Base-by-base conservation (phyloP, 1,140 invertebrate species). In the Cydia pomonella region DNA sequence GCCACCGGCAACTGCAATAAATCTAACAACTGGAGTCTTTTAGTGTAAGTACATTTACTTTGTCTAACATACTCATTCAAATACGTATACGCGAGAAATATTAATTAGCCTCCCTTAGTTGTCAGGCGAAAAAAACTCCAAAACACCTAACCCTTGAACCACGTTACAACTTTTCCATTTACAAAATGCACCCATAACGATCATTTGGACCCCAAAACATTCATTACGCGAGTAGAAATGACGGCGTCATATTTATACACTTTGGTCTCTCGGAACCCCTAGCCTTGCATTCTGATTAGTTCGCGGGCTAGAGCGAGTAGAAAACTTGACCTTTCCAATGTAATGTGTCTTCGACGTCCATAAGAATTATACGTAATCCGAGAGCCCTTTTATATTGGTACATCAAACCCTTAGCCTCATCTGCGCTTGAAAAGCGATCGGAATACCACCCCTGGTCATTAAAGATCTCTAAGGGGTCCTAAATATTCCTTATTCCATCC, bases 391-490 rank as follows among this genome's bases (percentile, higher is more conserved):
- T 59, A 9, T 59, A 59, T 21, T 59, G 9, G 21, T 23, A n/a
- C 18, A 23, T 2, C 9, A 21, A 23, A 12, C 18, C 3, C 53
- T 23, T 3, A n/a, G 6, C 16, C 21, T 59, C 53, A 13, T 13
- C 50, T 16, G n/a, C 47, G n/a, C n/a, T 18, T 23, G 18, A 0
- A n/a, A 9, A 59, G 53, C 53, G 2, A 59, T 12, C n/a, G 7
- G 21, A 59, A 59, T 23, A n/a, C n/a, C 78, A 72, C 73, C 76
- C 73, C 62, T 63, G 66, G 76, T 79, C 79, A 82, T 78, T 78
- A 80, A 74, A 73, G 71, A 74, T 77, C 80, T 77, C 80, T 16
- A 64, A 73, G 75, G 77, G 72, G 73, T 75, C 75, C 73, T 82
- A 78, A 78, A 76, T 74, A 76, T 77, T 76, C 74, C 73, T 77